Evolutionary conservation across 2,797 vertebrate genomes (phyloP).

Genomic region (Falco concolor): DNA sequence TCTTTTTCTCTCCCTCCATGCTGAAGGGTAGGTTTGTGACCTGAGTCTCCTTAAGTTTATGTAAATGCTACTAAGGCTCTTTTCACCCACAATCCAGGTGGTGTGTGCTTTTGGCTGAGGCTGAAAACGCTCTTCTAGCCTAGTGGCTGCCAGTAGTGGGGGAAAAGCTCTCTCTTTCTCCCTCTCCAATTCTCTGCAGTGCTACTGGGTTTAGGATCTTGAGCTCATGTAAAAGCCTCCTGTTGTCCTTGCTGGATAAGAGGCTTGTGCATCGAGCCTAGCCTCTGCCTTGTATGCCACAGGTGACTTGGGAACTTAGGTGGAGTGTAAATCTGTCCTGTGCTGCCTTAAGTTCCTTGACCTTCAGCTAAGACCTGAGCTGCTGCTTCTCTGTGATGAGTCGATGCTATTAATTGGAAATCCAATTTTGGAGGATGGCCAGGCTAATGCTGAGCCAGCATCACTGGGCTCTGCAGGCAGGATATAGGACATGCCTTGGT

Average conservation of each 20-base stretch:
- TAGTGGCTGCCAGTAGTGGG: accelerated
- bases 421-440: conserved; percentile 58
- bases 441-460: conserved; percentile 62
- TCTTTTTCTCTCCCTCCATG: no score
- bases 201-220: background rate
- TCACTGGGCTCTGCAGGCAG: conserved; percentile 48
- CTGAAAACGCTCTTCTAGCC: background rate
- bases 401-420: conserved; percentile 64
- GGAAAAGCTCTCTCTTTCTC: background rate
- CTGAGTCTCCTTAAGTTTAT: background rate
- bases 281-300: background rate
- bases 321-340: background rate
- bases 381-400: conserved; percentile 35
- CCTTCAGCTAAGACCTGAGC: conserved; percentile 58
- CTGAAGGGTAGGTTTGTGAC: background rate
- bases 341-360: conserved; percentile 36
- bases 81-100: background rate
- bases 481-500: conserved; percentile 37
- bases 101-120: background rate
- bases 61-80: background rate
- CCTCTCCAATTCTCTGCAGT: background rate
- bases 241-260: background rate
- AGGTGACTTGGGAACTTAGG: background rate
- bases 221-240: background rate
- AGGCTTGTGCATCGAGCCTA: accelerated